Evolutionary conservation across 1,140 invertebrate genomes (phyloP).

Genomic region (Acyrthosiphon pisum): DNA sequence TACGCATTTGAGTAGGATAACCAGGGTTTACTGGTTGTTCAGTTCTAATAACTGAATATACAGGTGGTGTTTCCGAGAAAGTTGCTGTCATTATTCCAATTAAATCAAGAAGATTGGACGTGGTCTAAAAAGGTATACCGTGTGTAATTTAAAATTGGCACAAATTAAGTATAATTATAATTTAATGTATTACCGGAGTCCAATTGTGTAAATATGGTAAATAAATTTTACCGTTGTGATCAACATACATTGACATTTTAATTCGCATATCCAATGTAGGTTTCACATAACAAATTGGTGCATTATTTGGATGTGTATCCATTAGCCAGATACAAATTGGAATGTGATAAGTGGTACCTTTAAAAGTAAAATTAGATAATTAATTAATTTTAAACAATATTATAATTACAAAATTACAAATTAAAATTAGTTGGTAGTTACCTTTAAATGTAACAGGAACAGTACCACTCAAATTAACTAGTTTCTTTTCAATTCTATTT

Average conservation of each 20-base stretch:
- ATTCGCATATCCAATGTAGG: slow-evolving; percentile 96
- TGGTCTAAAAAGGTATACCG: slow-evolving; percentile 67
- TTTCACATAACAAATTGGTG: slow-evolving; percentile 97
- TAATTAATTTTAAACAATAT: slow-evolving; percentile 34
- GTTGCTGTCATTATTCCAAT: slow-evolving; percentile 91
- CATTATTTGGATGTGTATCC: slow-evolving; percentile 96
- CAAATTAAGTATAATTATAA: not conserved
- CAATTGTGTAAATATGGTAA: slow-evolving; percentile 97
- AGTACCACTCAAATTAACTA: slow-evolving; percentile 88
- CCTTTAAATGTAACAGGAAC: slow-evolving; percentile 93
- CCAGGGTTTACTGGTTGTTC: slow-evolving; percentile 60
- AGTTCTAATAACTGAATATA: slow-evolving; percentile 78
- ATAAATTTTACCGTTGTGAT: slow-evolving; percentile 95
- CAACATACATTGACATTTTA: slow-evolving; percentile 92
- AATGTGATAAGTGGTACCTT: slow-evolving; percentile 90
- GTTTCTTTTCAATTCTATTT: slow-evolving; percentile 82
- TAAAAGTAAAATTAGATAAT: slow-evolving; percentile 57
- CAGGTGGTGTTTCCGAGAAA: slow-evolving; percentile 95
- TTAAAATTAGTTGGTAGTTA: slow-evolving; percentile 61
- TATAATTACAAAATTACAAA: slow-evolving; percentile 53
- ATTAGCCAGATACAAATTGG: slow-evolving; percentile 95
- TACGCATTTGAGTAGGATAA: slow-evolving; percentile 70
- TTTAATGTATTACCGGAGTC: slow-evolving; percentile 74
- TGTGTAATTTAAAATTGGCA: slow-evolving; percentile 32
- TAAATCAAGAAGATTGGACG: slow-evolving; percentile 83